phyloP scores from a whole-genome alignment of 2,888 invertebrate species.

The Blera fallax region DNA sequence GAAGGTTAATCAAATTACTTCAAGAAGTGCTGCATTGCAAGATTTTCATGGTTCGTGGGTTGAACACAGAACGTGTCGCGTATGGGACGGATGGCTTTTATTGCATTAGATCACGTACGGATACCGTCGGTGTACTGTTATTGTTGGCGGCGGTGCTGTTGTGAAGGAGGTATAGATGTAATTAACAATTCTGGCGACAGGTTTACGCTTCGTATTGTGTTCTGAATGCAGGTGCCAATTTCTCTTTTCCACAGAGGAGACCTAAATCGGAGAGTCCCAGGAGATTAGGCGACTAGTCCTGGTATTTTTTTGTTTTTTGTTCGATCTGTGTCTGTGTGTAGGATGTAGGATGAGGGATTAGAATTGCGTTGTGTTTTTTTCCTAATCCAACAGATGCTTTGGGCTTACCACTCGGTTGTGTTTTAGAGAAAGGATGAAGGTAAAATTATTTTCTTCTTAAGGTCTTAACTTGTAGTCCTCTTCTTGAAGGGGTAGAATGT shows the following conservation, averaged over 20 bases:
- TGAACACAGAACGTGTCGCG: constrained; percentile 15
- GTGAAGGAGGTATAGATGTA: constrained; percentile 11
- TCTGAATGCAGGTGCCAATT: constrained; percentile 13
- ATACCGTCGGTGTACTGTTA: constrained; percentile 41
- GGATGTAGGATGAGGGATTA: constrained; percentile 1
- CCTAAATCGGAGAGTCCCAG: not conserved
- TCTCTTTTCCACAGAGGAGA: constrained; percentile 9
- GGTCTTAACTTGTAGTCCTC: too few relatives aligned
- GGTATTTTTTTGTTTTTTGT: not conserved
- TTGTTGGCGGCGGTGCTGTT: constrained; percentile 42
- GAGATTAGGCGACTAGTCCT: not conserved
- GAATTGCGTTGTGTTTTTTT: not conserved
- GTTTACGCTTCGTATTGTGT: constrained; percentile 31
- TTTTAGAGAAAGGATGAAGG: not conserved
- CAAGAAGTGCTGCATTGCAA: constrained; percentile 8
- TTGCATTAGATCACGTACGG: constrained; percentile 45
- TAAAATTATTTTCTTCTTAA: not conserved
- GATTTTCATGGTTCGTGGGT: constrained; percentile 7
- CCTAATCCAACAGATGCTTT: not conserved
- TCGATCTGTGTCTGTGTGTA: not conserved
- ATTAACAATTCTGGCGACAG: constrained; percentile 63
- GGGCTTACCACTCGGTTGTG: too few relatives aligned
- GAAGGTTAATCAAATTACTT: not conserved
- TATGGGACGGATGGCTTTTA: constrained; percentile 17
- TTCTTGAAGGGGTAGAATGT: too few relatives aligned